Percentiles rank a stretch among this genome's conserved stretches.
Evolutionary conservation across 2,113 vertebrate genomes (phyloP).

Genomic region (Cinclus mexicanus): DNA sequence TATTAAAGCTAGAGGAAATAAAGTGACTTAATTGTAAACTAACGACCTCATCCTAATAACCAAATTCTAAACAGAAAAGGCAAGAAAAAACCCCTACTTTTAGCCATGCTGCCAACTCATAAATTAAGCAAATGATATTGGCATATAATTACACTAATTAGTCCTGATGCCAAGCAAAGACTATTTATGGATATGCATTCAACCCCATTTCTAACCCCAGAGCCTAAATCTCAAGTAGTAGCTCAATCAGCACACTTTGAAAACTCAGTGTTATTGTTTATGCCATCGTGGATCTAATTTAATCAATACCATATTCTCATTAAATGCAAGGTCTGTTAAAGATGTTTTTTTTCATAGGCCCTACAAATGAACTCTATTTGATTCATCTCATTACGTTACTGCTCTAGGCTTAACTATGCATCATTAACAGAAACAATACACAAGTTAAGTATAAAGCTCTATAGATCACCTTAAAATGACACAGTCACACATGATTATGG

Average conservation of each 20-base stretch:
- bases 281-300: conserved; percentile 49
- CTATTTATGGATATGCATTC: conserved; percentile 58
- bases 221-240: conserved; percentile 45
- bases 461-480: conserved; percentile 33
- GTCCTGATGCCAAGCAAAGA: conserved; percentile 67
- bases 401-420: conserved; percentile 55
- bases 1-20: conserved; percentile 58
- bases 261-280: conserved; percentile 52
- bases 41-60: conserved; percentile 72
- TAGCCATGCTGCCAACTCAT: conserved; percentile 65
- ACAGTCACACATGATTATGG: neutral
- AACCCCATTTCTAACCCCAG: conserved; percentile 59
- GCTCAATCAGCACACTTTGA: conserved; percentile 33
- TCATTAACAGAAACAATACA: conserved; percentile 56
- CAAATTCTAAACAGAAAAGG: conserved; percentile 65
- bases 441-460: neutral
- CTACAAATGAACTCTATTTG: conserved; percentile 47
- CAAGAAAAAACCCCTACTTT: conserved; percentile 55
- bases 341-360: conserved; percentile 1
- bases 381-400: conserved; percentile 45
- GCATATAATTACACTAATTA: conserved; percentile 75
- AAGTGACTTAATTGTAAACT: conserved; percentile 76
- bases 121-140: conserved; percentile 74
- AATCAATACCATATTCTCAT: conserved; percentile 66
- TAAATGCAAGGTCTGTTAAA: conserved; percentile 61